Conservation (phyloP, 64 coral and sea anemone species). For the Acropora tenuis region DNA sequence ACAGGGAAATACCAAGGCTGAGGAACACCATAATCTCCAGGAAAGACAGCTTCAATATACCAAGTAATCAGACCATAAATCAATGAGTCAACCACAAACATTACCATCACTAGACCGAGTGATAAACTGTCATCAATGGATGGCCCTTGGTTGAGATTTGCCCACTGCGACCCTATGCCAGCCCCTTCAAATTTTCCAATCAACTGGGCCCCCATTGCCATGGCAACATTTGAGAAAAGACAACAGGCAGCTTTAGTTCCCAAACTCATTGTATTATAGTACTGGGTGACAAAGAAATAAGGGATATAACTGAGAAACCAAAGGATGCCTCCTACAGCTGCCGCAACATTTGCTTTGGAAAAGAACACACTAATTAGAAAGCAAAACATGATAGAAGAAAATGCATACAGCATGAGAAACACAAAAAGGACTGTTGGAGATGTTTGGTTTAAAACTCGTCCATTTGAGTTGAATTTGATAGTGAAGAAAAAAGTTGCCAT, state of each 20-base stretch:
- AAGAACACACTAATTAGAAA: conserved; percentile 96
- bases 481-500: conserved; percentile 80
- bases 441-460: conserved; percentile 72
- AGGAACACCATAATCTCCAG: conserved; percentile 88
- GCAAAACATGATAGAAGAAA: conserved; percentile 95
- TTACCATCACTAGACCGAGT: conserved; percentile 74
- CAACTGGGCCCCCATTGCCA: conserved; percentile 78
- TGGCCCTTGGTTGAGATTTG: conserved; percentile 72
- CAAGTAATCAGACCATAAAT: conserved; percentile 92
- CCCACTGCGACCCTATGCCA: conserved; percentile 90
- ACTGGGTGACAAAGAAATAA: conserved; percentile 77
- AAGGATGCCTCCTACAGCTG: conserved; percentile 83
- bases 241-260: conserved; percentile 70
- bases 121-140: conserved; percentile 91
- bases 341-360: conserved; percentile 87
- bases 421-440: conserved; percentile 86
- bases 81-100: conserved; percentile 79
- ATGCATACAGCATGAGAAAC: conserved; percentile 70
- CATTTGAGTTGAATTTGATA: conserved; percentile 81
- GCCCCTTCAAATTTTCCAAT: conserved; percentile 92
- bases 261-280: conserved; percentile 83
- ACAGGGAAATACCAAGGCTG: conserved; percentile 89
- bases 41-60: conserved; percentile 95
- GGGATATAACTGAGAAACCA: conserved; percentile 83
- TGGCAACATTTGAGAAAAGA: conserved; percentile 75